A percentile compares a stretch with the other conserved stretches of the same genome.
phyloP scores from a whole-genome alignment of 2,888 invertebrate species.

The Agonum fuliginosum region DNA sequence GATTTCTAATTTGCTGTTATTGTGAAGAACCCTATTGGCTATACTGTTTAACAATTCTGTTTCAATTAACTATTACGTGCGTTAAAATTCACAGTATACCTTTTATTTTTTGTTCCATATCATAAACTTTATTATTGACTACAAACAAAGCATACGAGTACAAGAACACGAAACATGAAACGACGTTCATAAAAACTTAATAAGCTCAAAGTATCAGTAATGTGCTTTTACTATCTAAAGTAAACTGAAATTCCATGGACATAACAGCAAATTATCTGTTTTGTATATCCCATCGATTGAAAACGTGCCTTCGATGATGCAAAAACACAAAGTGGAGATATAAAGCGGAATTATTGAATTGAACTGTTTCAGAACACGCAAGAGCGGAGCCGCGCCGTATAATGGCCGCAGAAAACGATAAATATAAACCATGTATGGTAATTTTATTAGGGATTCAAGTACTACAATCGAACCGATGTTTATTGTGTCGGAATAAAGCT shows the following conservation, averaged over 20 bases:
- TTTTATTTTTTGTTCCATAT: not conserved
- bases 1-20: too few relatives aligned
- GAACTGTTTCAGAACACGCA: not conserved
- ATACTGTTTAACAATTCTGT: too few relatives aligned
- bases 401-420: slow-evolving; percentile 3
- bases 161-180: not conserved
- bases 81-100: too few relatives aligned
- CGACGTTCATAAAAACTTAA: not conserved
- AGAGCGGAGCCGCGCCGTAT: not conserved
- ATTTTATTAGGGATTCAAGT: slow-evolving; percentile 7
- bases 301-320: not conserved
- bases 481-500: slow-evolving; percentile 2
- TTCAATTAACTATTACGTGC: too few relatives aligned
- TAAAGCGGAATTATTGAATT: slow-evolving; percentile 10
- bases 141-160: not conserved
- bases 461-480: not conserved
- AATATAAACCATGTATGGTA: slow-evolving; percentile 1
- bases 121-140: not conserved
- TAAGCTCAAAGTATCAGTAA: not conserved
- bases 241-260: not conserved
- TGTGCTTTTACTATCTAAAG: not conserved
- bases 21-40: too few relatives aligned
- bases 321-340: not conserved
- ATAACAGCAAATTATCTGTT: slow-evolving; percentile 4
- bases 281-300: not conserved